These are phyloP conservation scores for Pherbina coryleti DNA, from an alignment of 2,888 invertebrate species.

Conservation along the genomic window DNA sequence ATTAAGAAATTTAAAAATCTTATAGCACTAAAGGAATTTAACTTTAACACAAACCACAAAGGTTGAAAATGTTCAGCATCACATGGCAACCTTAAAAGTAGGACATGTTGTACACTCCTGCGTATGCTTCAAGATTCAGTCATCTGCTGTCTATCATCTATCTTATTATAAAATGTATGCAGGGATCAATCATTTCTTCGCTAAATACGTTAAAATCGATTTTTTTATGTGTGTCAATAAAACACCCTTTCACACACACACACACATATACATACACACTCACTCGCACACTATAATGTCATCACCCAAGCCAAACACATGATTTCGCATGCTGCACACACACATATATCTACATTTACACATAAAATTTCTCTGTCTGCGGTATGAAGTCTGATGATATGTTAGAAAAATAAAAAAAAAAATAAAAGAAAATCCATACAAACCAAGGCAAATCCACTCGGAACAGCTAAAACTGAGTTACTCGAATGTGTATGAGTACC, in stretches of 20 bases:
- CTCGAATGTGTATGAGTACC: no score
- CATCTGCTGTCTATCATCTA: no score
- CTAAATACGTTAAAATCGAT: slow-evolving; percentile 27
- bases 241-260: neutral
- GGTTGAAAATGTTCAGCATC: no score
- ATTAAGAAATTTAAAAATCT: no score
- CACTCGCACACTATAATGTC: neutral
- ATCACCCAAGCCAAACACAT: neutral
- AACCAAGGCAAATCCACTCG: no score
- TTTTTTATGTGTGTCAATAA: slow-evolving; percentile 26
- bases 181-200: slow-evolving; percentile 23
- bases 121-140: no score
- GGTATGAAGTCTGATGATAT: neutral
- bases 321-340: neutral
- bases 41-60: no score
- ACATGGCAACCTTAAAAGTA: no score
- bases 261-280: neutral
- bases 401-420: neutral
- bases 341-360: neutral
- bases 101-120: no score
- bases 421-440: neutral
- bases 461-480: no score
- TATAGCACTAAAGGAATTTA: no score
- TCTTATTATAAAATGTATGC: neutral
- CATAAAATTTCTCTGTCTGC: neutral